These are phyloP conservation scores for Leptinotarsa undecemlineata DNA, from an alignment of 1,140 invertebrate genomes.

Conservation along the genomic window DNA sequence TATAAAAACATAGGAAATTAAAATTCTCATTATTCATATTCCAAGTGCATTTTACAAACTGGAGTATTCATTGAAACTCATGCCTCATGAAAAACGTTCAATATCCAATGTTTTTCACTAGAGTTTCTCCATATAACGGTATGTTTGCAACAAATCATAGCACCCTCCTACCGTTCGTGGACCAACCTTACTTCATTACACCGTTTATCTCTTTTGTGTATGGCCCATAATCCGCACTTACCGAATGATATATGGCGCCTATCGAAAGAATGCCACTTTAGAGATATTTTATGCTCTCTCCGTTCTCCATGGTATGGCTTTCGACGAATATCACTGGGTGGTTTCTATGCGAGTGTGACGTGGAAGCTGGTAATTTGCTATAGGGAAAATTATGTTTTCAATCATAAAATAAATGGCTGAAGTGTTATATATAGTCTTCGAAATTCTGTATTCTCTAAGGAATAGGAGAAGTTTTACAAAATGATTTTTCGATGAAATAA, in stretches of 20 bases:
- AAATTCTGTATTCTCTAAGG: too few relatives aligned
- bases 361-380: neutral
- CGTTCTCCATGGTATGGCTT: neutral
- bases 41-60: too few relatives aligned
- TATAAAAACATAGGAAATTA: too few relatives aligned
- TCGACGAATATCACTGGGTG: neutral
- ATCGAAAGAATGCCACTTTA: neutral
- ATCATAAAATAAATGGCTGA: too few relatives aligned
- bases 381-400: too few relatives aligned
- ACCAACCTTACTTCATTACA: neutral
- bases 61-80: too few relatives aligned
- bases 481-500: too few relatives aligned
- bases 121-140: neutral
- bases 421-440: too few relatives aligned
- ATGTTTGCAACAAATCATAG: neutral
- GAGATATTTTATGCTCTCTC: neutral
- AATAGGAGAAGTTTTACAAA: too few relatives aligned
- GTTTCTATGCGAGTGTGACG: neutral
- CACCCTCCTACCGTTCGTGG: neutral
- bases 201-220: slow-evolving; percentile 3
- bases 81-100: too few relatives aligned
- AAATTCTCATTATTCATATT: too few relatives aligned
- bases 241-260: neutral
- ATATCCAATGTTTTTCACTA: too few relatives aligned
- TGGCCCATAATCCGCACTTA: slow-evolving; percentile 7